phyloP scores from a whole-genome alignment of 2,888 invertebrate species.

The Brachypalpus laphriformis region DNA sequence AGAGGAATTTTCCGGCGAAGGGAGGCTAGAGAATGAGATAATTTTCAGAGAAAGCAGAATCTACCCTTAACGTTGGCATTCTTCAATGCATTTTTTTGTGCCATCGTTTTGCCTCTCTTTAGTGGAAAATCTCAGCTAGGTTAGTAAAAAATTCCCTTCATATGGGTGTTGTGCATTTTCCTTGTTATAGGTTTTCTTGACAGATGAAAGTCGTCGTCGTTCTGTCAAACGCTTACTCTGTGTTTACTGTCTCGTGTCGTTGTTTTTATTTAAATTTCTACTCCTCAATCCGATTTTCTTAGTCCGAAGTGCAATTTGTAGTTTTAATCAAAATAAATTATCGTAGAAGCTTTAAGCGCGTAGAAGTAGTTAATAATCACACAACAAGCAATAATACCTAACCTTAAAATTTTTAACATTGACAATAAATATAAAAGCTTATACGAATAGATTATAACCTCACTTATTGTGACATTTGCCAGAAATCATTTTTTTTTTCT shows the following conservation, averaged over 20 bases:
- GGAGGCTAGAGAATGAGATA: no score
- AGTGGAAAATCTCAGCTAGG: not conserved
- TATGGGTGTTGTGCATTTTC: constrained; percentile 48
- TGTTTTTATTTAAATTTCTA: constrained; percentile 9
- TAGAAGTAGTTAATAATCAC: constrained; percentile 2
- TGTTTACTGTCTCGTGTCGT: constrained; percentile 45
- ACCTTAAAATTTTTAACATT: constrained; percentile 31
- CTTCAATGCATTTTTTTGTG: constrained; percentile 17
- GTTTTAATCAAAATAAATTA: constrained; percentile 8
- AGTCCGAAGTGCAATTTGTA: constrained; percentile 55
- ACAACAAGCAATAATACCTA: constrained; percentile 41
- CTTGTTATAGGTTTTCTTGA: not conserved
- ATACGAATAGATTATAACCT: not conserved
- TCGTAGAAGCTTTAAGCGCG: not conserved
- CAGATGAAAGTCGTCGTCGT: constrained; percentile 27
- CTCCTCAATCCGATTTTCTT: not conserved
- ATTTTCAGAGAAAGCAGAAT: not conserved
- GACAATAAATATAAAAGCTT: constrained; percentile 39
- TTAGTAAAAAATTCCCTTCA: not conserved
- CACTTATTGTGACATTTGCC: constrained; percentile 14
- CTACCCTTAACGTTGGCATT: not conserved
- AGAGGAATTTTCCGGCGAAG: not conserved
- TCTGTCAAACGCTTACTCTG: constrained; percentile 38
- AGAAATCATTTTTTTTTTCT: not conserved
- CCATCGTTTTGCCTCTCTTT: constrained; percentile 4